phyloP scores from a whole-genome alignment of 2,113 vertebrate species.

The Micromys minutus region DNA sequence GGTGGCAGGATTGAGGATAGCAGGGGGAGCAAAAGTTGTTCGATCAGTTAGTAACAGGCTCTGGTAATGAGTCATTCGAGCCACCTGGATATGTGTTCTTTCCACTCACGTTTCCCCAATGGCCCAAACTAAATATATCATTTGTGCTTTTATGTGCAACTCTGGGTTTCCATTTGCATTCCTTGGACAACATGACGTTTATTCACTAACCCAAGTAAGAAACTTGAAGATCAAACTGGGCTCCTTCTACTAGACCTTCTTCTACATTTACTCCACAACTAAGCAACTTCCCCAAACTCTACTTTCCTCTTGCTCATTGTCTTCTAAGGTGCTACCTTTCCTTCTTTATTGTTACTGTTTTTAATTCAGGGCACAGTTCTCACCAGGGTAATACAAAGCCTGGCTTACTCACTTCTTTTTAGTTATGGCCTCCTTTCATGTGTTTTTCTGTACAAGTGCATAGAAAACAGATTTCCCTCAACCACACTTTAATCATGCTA shows the following conservation, averaged over 20 bases:
- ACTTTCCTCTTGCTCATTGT: neutral
- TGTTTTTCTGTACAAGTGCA: conserved; percentile 8
- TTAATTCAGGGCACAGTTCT: conserved; percentile 17
- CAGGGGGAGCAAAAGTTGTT: no score
- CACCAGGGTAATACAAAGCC: conserved; percentile 30
- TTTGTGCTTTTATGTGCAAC: conserved; percentile 17
- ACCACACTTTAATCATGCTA: neutral
- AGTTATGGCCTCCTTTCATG: neutral
- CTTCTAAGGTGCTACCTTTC: conserved; percentile 22
- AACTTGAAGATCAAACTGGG: conserved; percentile 28
- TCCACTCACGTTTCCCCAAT: conserved; percentile 2
- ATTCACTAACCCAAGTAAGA: conserved; percentile 50
- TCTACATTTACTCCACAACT: conserved; percentile 15
- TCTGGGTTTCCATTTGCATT: conserved; percentile 7
- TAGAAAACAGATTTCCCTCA: conserved; percentile 31
- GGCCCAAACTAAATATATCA: conserved; percentile 17
- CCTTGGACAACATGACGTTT: neutral
- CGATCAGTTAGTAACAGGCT: no score
- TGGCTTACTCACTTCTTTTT: conserved; percentile 43
- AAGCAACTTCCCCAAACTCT: neutral
- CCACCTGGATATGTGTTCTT: neutral
- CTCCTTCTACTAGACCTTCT: neutral
- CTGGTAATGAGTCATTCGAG: no score
- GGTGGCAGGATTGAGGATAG: no score
- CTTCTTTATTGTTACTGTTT: conserved; percentile 5